A percentile compares a stretch with the other conserved stretches of the same genome.
Evolutionary conservation across 2,888 invertebrate genomes (phyloP).

Genomic region (Oconnorella tubifera): DNA sequence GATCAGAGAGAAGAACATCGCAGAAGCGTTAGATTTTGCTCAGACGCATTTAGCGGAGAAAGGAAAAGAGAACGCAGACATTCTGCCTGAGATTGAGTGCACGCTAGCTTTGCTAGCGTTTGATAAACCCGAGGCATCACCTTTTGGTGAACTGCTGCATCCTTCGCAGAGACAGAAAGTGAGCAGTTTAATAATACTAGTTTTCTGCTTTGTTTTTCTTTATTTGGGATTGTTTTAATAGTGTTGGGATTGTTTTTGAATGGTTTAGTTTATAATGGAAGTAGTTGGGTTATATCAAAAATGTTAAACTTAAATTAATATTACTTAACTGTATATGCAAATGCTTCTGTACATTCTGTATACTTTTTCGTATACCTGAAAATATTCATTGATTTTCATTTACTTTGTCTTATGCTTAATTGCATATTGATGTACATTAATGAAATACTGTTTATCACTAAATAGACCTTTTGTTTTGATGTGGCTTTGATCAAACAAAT

Average conservation of each 20-base stretch:
- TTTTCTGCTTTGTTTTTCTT: not conserved
- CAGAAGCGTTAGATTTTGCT: slow-evolving; percentile 83
- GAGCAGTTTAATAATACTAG: too few relatives aligned
- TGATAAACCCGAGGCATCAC: slow-evolving; percentile 89
- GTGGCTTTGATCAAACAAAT: too few relatives aligned
- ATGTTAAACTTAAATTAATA: too few relatives aligned
- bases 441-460: too few relatives aligned
- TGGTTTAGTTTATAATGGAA: not conserved
- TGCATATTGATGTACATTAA: too few relatives aligned
- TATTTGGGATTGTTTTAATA: slow-evolving; percentile 1
- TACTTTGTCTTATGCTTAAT: too few relatives aligned
- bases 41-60: slow-evolving; percentile 85
- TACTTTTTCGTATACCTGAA: too few relatives aligned
- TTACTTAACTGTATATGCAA: too few relatives aligned
- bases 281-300: not conserved
- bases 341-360: too few relatives aligned
- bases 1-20: slow-evolving; percentile 77
- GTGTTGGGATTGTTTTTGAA: not conserved
- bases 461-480: too few relatives aligned
- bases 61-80: slow-evolving; percentile 68
- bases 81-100: slow-evolving; percentile 77
- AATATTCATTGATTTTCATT: too few relatives aligned
- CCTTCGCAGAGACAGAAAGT: slow-evolving; percentile 80
- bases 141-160: slow-evolving; percentile 88
- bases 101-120: slow-evolving; percentile 92